Conservation (phyloP, 2,888 invertebrate species). For the Cantharis rustica region DNA sequence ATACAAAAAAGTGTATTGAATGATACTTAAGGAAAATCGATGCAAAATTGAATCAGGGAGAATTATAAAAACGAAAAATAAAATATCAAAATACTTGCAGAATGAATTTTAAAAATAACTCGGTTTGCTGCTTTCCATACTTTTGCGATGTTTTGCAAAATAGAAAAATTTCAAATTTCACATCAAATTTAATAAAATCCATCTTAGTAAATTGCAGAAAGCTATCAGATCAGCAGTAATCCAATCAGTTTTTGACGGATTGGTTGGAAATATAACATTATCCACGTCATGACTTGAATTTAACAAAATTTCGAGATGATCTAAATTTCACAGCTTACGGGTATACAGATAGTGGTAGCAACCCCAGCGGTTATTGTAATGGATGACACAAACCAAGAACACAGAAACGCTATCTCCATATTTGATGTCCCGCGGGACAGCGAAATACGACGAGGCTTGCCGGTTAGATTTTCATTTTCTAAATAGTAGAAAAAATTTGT, state of each 20-base stretch:
- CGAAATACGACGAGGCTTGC: conserved; percentile 8
- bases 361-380: conserved; percentile 29
- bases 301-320: conserved; percentile 21
- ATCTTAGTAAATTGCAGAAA: not conserved
- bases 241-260: conserved; percentile 5
- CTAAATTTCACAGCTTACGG: not conserved
- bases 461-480: conserved; percentile 14
- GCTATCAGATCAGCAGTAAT: conserved; percentile 7
- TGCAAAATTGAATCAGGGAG: not conserved
- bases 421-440: conserved; percentile 52
- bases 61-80: not conserved
- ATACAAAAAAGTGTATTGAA: conserved; percentile 19
- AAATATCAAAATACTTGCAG: not conserved
- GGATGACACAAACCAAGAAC: conserved; percentile 39
- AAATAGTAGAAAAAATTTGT: not conserved
- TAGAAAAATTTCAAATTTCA: not conserved
- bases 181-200: not conserved
- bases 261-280: conserved; percentile 1
- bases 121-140: not conserved
- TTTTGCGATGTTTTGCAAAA: not conserved
- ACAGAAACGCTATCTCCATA: conserved; percentile 55
- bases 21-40: conserved; percentile 26
- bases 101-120: not conserved
- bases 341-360: conserved; percentile 16
- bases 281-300: conserved; percentile 15